Conservation (phyloP, 2,113 vertebrate genomes). For the Cairina moschata region DNA sequence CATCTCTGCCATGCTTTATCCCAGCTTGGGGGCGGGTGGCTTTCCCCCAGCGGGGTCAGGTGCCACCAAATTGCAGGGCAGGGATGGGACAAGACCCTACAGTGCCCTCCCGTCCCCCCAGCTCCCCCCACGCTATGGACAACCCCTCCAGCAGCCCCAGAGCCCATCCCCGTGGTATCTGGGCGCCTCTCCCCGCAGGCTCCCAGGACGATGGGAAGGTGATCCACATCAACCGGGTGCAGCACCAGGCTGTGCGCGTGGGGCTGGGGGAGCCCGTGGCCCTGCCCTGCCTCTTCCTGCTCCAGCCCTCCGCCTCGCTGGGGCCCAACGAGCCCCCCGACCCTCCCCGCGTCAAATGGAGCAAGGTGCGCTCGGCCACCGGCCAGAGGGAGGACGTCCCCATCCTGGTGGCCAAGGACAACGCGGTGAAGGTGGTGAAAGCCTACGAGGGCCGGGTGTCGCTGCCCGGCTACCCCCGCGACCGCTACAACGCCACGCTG, state of each 20-base stretch:
- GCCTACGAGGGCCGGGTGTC: constrained; percentile 88
- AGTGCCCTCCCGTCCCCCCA: not conserved
- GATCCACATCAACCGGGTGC: constrained; percentile 89
- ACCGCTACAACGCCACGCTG: constrained; percentile 88
- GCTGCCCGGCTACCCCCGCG: constrained; percentile 84
- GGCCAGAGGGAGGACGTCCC: constrained; percentile 86
- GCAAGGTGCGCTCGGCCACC: constrained; percentile 87
- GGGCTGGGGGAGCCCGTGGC: constrained; percentile 87
- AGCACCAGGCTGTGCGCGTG: constrained; percentile 78
- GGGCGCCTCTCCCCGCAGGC: constrained; percentile 59
- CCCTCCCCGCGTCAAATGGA: constrained; percentile 93
- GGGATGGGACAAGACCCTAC: fast-evolving
- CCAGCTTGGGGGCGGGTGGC: fast-evolving
- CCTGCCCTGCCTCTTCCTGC: constrained; percentile 89
- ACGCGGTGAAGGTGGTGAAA: constrained; percentile 90
- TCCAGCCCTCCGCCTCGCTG: constrained; percentile 71
- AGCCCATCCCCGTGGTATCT: not conserved
- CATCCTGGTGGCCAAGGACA: constrained; percentile 93
- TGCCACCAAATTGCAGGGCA: fast-evolving
- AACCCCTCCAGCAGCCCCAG: not conserved
- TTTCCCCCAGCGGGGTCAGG: not conserved
- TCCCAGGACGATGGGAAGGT: constrained; percentile 75
- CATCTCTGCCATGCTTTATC: fast-evolving
- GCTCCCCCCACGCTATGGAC: fast-evolving
- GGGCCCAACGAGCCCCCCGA: constrained; percentile 66